phyloP scores from a whole-genome alignment of 2,797 vertebrate species.

The Hoplostethus mediterraneus region DNA sequence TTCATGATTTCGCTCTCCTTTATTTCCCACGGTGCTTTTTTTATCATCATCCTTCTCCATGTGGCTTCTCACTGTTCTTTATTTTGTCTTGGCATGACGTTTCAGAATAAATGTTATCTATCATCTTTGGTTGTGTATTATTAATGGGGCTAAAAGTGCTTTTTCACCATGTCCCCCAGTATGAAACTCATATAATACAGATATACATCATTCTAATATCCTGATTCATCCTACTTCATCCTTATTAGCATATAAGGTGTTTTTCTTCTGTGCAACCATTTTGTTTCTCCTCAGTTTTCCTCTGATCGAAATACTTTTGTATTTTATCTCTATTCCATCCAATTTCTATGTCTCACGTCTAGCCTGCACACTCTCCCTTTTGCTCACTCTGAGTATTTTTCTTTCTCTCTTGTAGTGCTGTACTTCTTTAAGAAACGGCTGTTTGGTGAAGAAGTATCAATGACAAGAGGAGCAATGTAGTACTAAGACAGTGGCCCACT shows the following conservation, averaged over 20 bases:
- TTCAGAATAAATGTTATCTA: not conserved
- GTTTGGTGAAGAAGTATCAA: constrained; percentile 62
- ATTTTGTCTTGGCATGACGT: not conserved
- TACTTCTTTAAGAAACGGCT: constrained; percentile 40
- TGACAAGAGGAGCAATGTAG: constrained; percentile 57
- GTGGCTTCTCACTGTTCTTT: not conserved
- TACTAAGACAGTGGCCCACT: constrained; percentile 54
- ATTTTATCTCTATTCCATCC: constrained; percentile 18
- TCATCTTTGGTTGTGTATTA: not conserved
- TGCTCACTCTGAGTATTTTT: not conserved
- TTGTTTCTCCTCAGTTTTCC: constrained; percentile 20
- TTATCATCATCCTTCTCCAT: not conserved
- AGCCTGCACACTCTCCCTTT: constrained; percentile 6
- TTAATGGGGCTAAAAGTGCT: not conserved
- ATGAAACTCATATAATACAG: not conserved
- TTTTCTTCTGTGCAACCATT: constrained; percentile 11
- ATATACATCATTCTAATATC: not conserved
- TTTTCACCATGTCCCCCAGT: not conserved
- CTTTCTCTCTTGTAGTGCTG: not conserved
- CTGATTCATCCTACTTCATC: not conserved
- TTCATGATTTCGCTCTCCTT: constrained; percentile 12
- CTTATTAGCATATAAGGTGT: no score
- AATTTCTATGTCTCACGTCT: constrained; percentile 12
- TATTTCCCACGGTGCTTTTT: constrained; percentile 14
- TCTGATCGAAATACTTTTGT: constrained; percentile 28